Evolutionary conservation across 2,888 invertebrate genomes (phyloP).

Genomic region (Synanthedon andrenaeformis): DNA sequence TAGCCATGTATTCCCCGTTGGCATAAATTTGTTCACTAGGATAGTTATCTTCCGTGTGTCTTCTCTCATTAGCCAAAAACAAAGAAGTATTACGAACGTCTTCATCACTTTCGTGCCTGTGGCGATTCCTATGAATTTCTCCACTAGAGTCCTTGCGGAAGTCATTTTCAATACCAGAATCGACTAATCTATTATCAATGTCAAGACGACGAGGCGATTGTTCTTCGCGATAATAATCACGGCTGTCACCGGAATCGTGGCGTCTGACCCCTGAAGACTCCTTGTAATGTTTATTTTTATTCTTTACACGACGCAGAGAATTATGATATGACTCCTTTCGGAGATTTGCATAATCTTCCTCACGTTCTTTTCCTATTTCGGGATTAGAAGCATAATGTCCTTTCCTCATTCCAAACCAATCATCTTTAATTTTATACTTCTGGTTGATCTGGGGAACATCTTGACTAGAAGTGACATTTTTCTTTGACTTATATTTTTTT

Average conservation of each 20-base stretch:
- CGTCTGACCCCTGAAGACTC: slow-evolving; percentile 47
- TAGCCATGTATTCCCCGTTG: slow-evolving; percentile 50
- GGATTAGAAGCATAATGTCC: slow-evolving; percentile 73
- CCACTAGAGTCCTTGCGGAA: slow-evolving; percentile 78
- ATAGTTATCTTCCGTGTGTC: slow-evolving; percentile 77
- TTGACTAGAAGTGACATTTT: slow-evolving; percentile 60
- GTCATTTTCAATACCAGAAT: slow-evolving; percentile 86
- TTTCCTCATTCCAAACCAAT: slow-evolving; percentile 55
- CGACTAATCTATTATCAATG: slow-evolving; percentile 74
- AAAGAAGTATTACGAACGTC: slow-evolving; percentile 76
- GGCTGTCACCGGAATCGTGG: slow-evolving; percentile 63
- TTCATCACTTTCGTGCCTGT: slow-evolving; percentile 74
- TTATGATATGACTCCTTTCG: slow-evolving; percentile 68
- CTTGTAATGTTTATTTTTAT: slow-evolving; percentile 50
- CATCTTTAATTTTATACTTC: slow-evolving; percentile 56
- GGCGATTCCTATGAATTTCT: slow-evolving; percentile 49
- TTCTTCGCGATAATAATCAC: slow-evolving; percentile 54
- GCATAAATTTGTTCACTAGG: slow-evolving; percentile 60
- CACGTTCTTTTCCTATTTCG: slow-evolving; percentile 67
- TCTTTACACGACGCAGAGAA: slow-evolving; percentile 72
- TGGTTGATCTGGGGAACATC: slow-evolving; percentile 53
- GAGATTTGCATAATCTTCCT: slow-evolving; percentile 60
- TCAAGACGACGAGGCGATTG: slow-evolving; percentile 57
- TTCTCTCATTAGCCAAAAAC: slow-evolving; percentile 79
- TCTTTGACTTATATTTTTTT: slow-evolving; percentile 60